Evolutionary conservation across 1,140 invertebrate genomes (phyloP), one percentile per base, ranked within the genome.

Genomic region (Lepidotrigona ventralis): DNA sequence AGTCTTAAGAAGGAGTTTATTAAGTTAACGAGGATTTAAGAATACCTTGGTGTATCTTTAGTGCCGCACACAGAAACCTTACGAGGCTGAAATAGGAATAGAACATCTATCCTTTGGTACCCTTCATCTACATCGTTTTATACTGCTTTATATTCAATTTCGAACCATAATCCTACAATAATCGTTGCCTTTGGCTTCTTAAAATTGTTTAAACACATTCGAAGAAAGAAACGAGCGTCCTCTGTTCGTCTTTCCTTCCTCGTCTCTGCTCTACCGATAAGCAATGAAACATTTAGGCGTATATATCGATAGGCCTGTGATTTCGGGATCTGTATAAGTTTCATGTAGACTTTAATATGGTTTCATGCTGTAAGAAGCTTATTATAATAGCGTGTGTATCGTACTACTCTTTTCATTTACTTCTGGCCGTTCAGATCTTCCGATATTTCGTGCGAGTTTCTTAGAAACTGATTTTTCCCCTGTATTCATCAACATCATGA

Each of bases 21-120:
- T 93, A 87, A 90, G 91, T 93, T 93, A 93, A 73, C 80, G 82
- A 85, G 90, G 92, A 93, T 94, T 93, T 86, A 78, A 72, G 93
- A 94, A 93, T 92, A 93, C 92, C 93, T 93, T 93, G 91, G 90
- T 88, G 89, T 90, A 92, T 90, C 88, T 92, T 92, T 86, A 91
- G 83, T 71, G 76, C 73, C 60, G 76, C 69, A 90, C 81, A 89
- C 81, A 83, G 90, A 91, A 91, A 86, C 90, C 90, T 78, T 91
- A 91, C 14, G 33, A 84, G 26, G 53, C 29, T 86, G n/a, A 64
- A 86, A 77, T 80, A 86, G 81, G 70, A 89, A 88, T 83, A 84
- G 46, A 84, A 86, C 53, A 79, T 78, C 26, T 72, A 82, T 85
- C 33, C 68, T 85, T 83, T 82, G 68, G 77, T 72, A 68, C 51